These are phyloP conservation scores for Cantharis nigra DNA, from an alignment of 2,888 invertebrate species.

Conservation along the genomic window DNA sequence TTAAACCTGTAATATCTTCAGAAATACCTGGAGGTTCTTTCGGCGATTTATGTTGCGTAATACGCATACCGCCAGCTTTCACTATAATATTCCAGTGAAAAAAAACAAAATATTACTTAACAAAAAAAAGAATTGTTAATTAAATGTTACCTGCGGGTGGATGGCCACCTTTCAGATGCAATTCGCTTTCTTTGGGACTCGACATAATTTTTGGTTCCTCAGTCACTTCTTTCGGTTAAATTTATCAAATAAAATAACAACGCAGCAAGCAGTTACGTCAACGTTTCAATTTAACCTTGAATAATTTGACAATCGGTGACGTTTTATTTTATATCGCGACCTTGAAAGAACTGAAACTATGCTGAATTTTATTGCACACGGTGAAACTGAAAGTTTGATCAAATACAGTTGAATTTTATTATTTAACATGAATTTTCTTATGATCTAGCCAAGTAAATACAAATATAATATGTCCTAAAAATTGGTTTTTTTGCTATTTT, in stretches of 20 bases:
- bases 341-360: neutral
- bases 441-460: too few relatives aligned
- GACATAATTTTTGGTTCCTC: slow-evolving; percentile 54
- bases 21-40: slow-evolving; percentile 67
- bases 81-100: slow-evolving; percentile 58
- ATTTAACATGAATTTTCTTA: too few relatives aligned
- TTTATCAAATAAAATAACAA: slow-evolving; percentile 6
- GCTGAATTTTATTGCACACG: neutral
- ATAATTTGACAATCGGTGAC: slow-evolving; percentile 10
- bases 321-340: neutral
- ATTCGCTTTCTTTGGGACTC: slow-evolving; percentile 63
- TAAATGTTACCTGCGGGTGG: slow-evolving; percentile 80
- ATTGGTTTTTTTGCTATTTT: too few relatives aligned
- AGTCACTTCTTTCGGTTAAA: neutral
- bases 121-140: neutral
- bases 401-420: neutral
- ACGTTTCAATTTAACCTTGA: slow-evolving; percentile 13
- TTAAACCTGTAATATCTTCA: slow-evolving; percentile 74
- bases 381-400: neutral
- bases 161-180: slow-evolving; percentile 83
- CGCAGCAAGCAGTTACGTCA: slow-evolving; percentile 9
- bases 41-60: slow-evolving; percentile 82
- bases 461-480: too few relatives aligned
- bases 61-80: slow-evolving; percentile 91
- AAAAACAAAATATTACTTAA: slow-evolving; percentile 23